These are phyloP conservation scores for Chrysodeixis includens DNA, from an alignment of 2,888 invertebrate species.

Conservation along the genomic window DNA sequence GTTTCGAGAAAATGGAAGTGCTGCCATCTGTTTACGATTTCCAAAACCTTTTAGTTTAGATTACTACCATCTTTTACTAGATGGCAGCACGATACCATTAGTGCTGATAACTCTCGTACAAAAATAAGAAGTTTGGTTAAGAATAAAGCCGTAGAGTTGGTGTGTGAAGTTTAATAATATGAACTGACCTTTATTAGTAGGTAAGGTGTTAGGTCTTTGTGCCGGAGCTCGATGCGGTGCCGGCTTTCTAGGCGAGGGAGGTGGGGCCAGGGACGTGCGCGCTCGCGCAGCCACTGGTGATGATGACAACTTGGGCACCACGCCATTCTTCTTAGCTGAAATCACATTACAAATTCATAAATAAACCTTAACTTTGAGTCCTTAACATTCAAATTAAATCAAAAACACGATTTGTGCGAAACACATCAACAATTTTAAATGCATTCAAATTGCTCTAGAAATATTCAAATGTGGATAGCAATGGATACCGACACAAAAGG, in stretches of 20 bases:
- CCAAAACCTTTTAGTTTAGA: not conserved
- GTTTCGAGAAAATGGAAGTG: not conserved
- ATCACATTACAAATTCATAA: constrained; percentile 47
- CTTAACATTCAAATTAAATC: not conserved
- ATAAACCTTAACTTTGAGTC: constrained; percentile 6
- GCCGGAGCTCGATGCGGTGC: constrained; percentile 76
- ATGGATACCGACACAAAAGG: constrained; percentile 23
- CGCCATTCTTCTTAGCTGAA: constrained; percentile 86
- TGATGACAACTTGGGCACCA: constrained; percentile 83
- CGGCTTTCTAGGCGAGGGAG: constrained; percentile 83
- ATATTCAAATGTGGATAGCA: constrained; percentile 24
- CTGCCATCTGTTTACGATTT: not conserved
- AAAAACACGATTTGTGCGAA: constrained; percentile 3
- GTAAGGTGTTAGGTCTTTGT: constrained; percentile 82
- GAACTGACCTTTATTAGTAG: constrained; percentile 80
- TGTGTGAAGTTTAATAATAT: not conserved
- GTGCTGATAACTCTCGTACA: not conserved
- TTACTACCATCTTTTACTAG: constrained; percentile 17
- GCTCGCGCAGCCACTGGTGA: constrained; percentile 84
- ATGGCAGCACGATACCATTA: constrained; percentile 44
- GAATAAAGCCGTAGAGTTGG: not conserved
- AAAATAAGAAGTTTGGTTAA: not conserved
- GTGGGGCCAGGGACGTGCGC: constrained; percentile 79
- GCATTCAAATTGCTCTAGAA: constrained; percentile 28
- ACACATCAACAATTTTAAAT: constrained; percentile 8